Base-by-base conservation (phyloP, 2,888 invertebrate species). In the Papilio gigon region DNA sequence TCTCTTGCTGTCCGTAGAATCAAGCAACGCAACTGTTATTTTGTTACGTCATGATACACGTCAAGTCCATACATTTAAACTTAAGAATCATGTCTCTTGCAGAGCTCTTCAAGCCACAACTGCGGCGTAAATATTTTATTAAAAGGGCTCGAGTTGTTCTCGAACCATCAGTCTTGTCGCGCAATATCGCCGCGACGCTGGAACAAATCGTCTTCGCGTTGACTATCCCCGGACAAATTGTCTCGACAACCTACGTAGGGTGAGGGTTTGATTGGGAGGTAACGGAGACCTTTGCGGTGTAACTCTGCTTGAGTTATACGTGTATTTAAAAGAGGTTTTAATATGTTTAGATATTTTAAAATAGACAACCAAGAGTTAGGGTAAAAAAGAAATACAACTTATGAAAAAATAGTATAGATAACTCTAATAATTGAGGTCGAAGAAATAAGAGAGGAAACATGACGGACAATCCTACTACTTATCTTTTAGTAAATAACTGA, bases 81-180 rank as follows among this genome's bases (percentile, higher is more conserved):
- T 30, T 56, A 30, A 30, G 53, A 56, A 27, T 17, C n/a, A 9
- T 30, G 17, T 22, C 53, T 30, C 22, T 4, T 12, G n/a, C 3
- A 5, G 14, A 50, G n/a, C 27, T 14, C 30, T 30, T 56, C 53
- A 30, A 30, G 27, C 30, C 30, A 27, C 69, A 50, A 65, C 42
- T 25, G 61, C 44, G 77, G 68, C 71, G 79, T 85, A 81, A 84
- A 88, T 88, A 87, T 87, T 87, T 85, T 88, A 88, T 87, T 87
- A 87, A 86, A 83, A 80, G 77, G 80, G 80, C 78, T 75, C 75
- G 75, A 74, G 73, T 76, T 75, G 70, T 74, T 76, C 73, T 73
- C 73, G 73, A 76, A 78, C 81, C 87, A 88, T 88, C 83, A 78
- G 78, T 88, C 88, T 88, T 85, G 78, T 75, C 77, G 80, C 73